Evolutionary conservation across 2,113 vertebrate genomes (phyloP), one percentile per base, ranked within the genome.

Genomic region (Actenoides hombroni): DNA sequence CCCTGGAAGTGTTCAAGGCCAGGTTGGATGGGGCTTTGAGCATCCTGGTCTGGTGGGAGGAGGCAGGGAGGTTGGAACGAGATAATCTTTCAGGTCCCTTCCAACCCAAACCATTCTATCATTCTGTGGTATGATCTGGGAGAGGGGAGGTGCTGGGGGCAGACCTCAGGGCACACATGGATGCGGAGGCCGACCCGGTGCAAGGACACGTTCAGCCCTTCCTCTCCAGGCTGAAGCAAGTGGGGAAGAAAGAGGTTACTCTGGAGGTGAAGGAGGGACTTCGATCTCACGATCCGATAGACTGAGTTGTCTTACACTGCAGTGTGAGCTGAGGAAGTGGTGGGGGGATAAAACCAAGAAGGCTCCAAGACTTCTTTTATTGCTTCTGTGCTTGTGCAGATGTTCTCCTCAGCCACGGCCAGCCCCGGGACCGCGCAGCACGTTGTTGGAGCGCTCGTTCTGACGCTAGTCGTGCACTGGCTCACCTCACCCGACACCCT

Each of bases 311-410:
- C 53, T 64, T 68, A 51, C 68, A 51, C 35, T 64, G 33, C 74
- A 42, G 6, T 57, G 33, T 75, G 65, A 90, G 70, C 82, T 21
- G 40, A 93, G 75, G 37, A 46, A 90, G 23, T 73, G 67, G 63
- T 48, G 68, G 37, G 65, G 81, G 65, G 31, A 59, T 81, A 63
- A 86, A 95, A 80, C 54, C 59, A 54, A 74, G 79, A 74, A 90
- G 67, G n/a, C 54, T 96, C 64, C 68, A 64, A 94, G 90, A 90
- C 65, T 24, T 96, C 51, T 94, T 75, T 26, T 73, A 81, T 64
- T 92, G 83, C 74, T 95, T 96, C 83, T 94, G 59, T 96, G 86
- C 94, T 90, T 96, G 92, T 92, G 76, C 94, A 96, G 94, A 90
- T 92, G 80, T 91, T 90, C 88, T 94, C 73, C 83, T 96, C 69